Conservation (phyloP, 2,113 vertebrate species). For the Platichthys flesus region DNA sequence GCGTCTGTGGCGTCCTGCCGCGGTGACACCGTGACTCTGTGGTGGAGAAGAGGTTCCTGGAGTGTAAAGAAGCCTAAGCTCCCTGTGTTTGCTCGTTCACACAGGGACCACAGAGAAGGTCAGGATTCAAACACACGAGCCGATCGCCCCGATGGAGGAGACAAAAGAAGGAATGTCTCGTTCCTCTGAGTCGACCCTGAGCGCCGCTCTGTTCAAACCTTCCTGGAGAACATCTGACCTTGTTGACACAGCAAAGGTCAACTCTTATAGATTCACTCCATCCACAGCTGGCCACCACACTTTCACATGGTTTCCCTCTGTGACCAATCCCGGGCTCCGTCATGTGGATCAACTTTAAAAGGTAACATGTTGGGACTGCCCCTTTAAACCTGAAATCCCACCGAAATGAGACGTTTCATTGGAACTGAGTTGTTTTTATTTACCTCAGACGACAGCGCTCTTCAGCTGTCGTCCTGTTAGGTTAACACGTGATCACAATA, state of each 20-base stretch:
- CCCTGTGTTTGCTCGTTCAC: constrained; percentile 42
- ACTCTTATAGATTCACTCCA: too few relatives aligned
- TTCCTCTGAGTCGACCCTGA: background rate
- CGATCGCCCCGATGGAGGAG: constrained; percentile 13
- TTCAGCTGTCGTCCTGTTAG: too few relatives aligned
- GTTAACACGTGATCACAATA: too few relatives aligned
- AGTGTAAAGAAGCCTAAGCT: constrained; percentile 18
- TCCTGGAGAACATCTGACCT: background rate
- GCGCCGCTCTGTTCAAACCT: constrained; percentile 22
- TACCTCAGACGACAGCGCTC: too few relatives aligned
- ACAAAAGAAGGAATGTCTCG: constrained; percentile 70
- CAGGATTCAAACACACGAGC: constrained; percentile 31
- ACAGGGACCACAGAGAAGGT: constrained; percentile 30
- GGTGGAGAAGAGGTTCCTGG: constrained; percentile 15
- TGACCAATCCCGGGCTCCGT: too few relatives aligned
- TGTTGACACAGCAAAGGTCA: constrained; percentile 16
- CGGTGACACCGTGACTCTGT: constrained; percentile 2
- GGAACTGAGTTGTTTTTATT: too few relatives aligned
- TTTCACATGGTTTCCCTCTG: too few relatives aligned
- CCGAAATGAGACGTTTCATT: too few relatives aligned
- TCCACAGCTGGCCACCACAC: background rate
- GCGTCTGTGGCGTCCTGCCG: background rate
- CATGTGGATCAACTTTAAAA: too few relatives aligned
- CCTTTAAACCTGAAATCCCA: too few relatives aligned
- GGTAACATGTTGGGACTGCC: too few relatives aligned